Conservation (phyloP, 1,140 invertebrate species). For the Palaemon carinicauda region DNA sequence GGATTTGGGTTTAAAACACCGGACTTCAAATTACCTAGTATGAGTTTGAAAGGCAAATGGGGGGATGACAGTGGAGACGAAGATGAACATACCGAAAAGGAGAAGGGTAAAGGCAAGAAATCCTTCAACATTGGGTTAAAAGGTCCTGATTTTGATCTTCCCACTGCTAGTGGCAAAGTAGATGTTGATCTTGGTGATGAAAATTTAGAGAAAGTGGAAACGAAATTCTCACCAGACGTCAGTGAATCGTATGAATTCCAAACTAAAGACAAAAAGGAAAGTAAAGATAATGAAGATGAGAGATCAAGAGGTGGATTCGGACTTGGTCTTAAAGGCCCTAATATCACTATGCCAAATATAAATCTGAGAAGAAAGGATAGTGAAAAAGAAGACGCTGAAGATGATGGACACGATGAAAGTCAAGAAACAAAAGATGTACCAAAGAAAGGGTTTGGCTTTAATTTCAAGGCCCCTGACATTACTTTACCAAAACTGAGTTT, state of each 20-base stretch:
- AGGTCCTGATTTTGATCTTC: neutral
- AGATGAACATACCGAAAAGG: neutral
- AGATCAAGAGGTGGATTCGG: constrained; percentile 24
- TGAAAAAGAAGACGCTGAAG: neutral
- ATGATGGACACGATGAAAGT: neutral
- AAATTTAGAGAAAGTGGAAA: neutral
- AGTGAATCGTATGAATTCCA: no score
- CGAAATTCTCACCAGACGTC: no score
- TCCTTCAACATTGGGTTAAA: neutral
- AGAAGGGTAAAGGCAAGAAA: neutral
- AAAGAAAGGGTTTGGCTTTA: neutral
- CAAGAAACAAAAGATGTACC: neutral
- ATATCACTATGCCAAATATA: constrained; percentile 18
- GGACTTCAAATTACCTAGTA: constrained; percentile 18
- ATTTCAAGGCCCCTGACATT: neutral
- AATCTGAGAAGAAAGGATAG: neutral
- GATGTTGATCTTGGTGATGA: neutral
- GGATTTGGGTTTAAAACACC: constrained; percentile 11
- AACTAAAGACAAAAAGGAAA: neutral
- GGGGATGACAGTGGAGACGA: neutral
- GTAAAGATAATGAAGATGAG: neutral
- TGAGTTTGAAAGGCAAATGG: constrained; percentile 1
- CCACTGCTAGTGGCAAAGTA: neutral
- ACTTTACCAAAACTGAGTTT: neutral
- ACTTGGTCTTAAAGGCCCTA: constrained; percentile 29